These are phyloP conservation scores for Camptogramma bilineatum DNA, from an alignment of 2,888 invertebrate species.

Conservation along the genomic window DNA sequence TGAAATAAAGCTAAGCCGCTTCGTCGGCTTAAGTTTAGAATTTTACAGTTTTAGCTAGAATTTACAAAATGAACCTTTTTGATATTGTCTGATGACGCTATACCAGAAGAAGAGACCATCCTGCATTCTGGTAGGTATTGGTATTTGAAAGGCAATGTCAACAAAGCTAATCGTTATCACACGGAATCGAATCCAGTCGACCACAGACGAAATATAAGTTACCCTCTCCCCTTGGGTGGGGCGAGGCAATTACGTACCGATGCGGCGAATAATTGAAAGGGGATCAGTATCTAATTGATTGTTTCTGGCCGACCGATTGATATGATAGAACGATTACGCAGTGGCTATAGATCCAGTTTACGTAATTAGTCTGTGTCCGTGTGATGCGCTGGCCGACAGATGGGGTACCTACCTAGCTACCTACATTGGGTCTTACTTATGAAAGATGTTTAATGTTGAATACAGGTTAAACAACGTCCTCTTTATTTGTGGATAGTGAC, in stretches of 20 bases:
- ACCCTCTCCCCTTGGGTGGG: slow-evolving; percentile 52
- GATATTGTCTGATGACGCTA: too few relatives aligned
- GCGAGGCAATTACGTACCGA: slow-evolving; percentile 73
- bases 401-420: background rate
- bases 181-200: slow-evolving; percentile 50
- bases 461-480: too few relatives aligned
- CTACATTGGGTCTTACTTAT: too few relatives aligned
- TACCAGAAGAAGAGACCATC: too few relatives aligned
- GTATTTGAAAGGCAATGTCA: too few relatives aligned
- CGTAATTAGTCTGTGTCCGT: slow-evolving; percentile 31
- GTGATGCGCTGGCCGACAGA: slow-evolving; percentile 10
- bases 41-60: too few relatives aligned
- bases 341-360: slow-evolving; percentile 27
- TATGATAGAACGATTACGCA: slow-evolving; percentile 61
- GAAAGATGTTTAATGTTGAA: too few relatives aligned
- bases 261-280: slow-evolving; percentile 79
- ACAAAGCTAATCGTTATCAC: slow-evolving; percentile 10
- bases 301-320: slow-evolving; percentile 76
- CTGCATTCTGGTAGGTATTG: too few relatives aligned
- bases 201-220: slow-evolving; percentile 42
- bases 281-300: slow-evolving; percentile 80
- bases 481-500: too few relatives aligned
- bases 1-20: too few relatives aligned
- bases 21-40: too few relatives aligned
- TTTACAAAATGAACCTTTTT: too few relatives aligned